Evolutionary conservation across 2,113 vertebrate genomes (phyloP).

Genomic region (Antechinus flavipes): DNA sequence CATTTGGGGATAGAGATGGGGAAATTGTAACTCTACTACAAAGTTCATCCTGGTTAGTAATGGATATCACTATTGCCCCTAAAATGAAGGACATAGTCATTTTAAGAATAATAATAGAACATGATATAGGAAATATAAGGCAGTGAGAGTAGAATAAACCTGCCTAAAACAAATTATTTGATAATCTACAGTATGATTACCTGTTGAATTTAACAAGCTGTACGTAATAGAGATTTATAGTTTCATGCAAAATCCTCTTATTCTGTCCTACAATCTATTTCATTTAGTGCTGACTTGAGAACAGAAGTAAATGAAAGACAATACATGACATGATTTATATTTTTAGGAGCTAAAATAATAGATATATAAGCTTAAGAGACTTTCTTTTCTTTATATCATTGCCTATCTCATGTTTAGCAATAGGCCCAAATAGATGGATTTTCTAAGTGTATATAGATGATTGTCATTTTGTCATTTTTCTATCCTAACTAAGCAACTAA

Average conservation of each 20-base stretch:
- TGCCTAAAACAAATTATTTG: not conserved
- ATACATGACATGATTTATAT: not conserved
- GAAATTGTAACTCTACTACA: not conserved
- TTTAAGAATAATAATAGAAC: not conserved
- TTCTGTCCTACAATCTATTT: not conserved
- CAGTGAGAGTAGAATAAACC: not conserved
- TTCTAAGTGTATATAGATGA: not conserved
- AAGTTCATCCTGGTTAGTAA: not conserved
- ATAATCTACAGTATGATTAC: not conserved
- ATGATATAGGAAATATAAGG: not conserved
- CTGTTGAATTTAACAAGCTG: not conserved
- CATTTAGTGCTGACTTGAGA: not conserved
- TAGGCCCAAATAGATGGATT: not conserved
- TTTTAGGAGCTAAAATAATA: not conserved
- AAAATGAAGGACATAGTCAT: not conserved
- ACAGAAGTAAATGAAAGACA: not conserved
- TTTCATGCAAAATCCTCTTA: not conserved
- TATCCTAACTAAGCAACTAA: not conserved
- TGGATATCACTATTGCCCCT: not conserved
- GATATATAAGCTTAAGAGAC: not conserved
- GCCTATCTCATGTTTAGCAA: not conserved
- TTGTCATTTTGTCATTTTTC: not conserved
- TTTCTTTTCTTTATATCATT: not conserved
- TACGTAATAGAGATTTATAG: not conserved
- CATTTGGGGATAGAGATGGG: not conserved